Evolutionary conservation across 1,140 invertebrate species (phyloP).

Genomic region (Bombus confusus): DNA sequence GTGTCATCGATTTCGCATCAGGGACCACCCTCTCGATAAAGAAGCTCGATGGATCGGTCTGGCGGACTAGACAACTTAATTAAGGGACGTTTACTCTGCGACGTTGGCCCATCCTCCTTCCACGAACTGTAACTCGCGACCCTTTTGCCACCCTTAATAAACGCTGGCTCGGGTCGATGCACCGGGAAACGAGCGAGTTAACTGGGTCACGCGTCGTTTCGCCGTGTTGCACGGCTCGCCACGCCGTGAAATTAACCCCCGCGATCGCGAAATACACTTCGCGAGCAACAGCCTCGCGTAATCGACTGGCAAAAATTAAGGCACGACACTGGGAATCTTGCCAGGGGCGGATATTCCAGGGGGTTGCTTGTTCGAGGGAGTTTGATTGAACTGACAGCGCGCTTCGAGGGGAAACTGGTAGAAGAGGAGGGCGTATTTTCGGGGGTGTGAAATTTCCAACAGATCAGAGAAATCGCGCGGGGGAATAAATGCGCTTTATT

Average conservation of each 20-base stretch:
- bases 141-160: conserved; percentile 47
- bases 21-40: conserved; percentile 9
- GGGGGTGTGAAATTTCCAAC: not conserved
- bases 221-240: conserved; percentile 38
- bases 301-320: conserved; percentile 33
- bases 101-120: not conserved
- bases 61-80: conserved; percentile 55
- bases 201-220: conserved; percentile 59
- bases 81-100: conserved; percentile 46
- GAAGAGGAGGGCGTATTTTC: not conserved
- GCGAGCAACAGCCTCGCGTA: conserved; percentile 3
- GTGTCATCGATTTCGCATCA: conserved; percentile 58
- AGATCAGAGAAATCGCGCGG: not conserved
- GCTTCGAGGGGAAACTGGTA: not conserved
- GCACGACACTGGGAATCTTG: not conserved
- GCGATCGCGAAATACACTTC: not conserved
- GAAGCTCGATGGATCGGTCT: conserved; percentile 35
- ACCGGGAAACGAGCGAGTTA: conserved; percentile 32
- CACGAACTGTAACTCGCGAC: not conserved
- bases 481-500: too few relatives aligned
- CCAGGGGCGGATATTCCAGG: not conserved
- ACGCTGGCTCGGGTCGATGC: conserved; percentile 18
- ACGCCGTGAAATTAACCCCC: conserved; percentile 60
- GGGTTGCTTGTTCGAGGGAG: not conserved
- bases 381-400: not conserved